Percentiles rank a stretch among this genome's conserved stretches.
Conservation (phyloP, 2,113 vertebrate genomes). For the Lagopus leucura region DNA sequence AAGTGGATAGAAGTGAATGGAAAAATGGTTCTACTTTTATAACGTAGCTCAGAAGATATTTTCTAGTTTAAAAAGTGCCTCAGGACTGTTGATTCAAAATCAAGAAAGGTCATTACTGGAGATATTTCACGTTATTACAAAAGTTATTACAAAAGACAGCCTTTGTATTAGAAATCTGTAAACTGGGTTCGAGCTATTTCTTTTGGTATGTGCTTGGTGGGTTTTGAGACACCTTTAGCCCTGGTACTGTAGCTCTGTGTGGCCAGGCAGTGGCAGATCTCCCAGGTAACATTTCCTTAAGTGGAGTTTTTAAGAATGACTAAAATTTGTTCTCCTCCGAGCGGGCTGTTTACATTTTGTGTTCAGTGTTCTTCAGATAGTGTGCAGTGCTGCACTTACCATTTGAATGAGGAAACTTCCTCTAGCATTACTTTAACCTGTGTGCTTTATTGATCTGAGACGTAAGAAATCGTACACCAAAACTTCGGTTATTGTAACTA, state of each 20-base stretch:
- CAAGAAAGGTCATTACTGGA: neutral
- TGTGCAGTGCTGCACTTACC: constrained; percentile 11
- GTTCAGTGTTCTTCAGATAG: constrained; percentile 48
- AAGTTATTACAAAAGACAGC: neutral
- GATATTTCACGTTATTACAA: neutral
- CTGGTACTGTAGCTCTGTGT: neutral
- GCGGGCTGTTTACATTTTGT: constrained; percentile 33
- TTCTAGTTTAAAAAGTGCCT: neutral
- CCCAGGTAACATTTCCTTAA: constrained; percentile 8
- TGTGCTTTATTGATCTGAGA: constrained; percentile 59
- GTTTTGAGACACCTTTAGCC: neutral
- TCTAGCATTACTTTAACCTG: constrained; percentile 36
- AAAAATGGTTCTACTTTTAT: neutral
- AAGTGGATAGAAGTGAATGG: neutral
- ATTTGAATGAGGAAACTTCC: constrained; percentile 17
- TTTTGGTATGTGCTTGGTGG: neutral
- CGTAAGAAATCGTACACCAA: constrained; percentile 50
- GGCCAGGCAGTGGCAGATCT: constrained; percentile 8
- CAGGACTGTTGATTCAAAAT: neutral
- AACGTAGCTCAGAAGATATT: neutral
- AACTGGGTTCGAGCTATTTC: neutral
- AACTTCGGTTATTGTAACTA: constrained; percentile 65
- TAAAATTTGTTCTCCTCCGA: constrained; percentile 19
- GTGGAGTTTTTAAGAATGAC: constrained; percentile 36
- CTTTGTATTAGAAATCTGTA: neutral